Base-by-base conservation (phyloP, 2,797 vertebrate genomes). In the Semotilus atromaculatus region DNA sequence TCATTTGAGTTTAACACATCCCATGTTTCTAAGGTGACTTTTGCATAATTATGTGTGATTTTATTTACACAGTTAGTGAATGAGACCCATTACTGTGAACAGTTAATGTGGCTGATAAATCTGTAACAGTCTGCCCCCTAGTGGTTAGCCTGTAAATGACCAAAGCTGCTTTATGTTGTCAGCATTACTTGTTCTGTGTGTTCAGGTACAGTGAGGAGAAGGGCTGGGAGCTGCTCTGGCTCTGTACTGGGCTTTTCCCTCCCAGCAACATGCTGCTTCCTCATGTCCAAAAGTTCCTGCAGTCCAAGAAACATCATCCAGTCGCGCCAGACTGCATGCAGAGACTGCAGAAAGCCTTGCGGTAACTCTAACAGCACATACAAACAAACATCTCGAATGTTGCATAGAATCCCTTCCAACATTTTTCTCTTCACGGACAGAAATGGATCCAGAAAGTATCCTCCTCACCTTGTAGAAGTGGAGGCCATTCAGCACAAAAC, bases 401-500 rank as follows among this genome's bases (percentile, higher is more conserved):
- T 79, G 7, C 43, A 51, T 29, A 31, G 13, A 45, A 81, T n/a
- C 36, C 48, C 8, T 53, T 14, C 14, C 58, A 72, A 62, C 31
- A 10, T 40, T 72, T n/a, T 67, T 26, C 45, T 8, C 18, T 18
- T 72, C 13, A 48, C 2, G 55, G 4, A 29, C 91, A 99, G 98
- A 80, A 99, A 99, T 0, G 98, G 98, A 29, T 96, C 96, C 88
- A 96, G 98, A 91, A 99, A 99, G 91, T 99, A 98, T 64, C 97
- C 98, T 0, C 98, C 98, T 29, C 98, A 99, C 86, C 90, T 99
- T 90, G 98, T 99, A 86, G 98, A 99, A 91, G 98, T 99, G 75
- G 98, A 99, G 86, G 98, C 98, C 48, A 99, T 99, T 92, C 98
- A 99, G 75, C 98, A 99, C 90, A 99, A 99, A 93, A 99, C 98